A percentile compares a stretch with the other conserved stretches of the same genome.
These are phyloP conservation scores for Apotomis betuletana DNA, from an alignment of 2,888 invertebrate genomes.

Conservation along the genomic window DNA sequence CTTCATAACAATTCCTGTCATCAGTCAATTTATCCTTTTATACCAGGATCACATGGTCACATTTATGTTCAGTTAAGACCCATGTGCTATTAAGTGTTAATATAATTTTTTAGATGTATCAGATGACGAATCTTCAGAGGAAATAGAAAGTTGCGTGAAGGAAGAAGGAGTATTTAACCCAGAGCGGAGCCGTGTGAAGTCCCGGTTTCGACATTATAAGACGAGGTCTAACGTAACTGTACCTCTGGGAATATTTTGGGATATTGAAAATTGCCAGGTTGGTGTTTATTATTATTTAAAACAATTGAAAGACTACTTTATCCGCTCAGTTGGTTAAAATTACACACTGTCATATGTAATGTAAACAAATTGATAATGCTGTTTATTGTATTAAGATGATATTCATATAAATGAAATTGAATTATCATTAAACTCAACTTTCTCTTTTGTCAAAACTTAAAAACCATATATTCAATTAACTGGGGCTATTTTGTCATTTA, in stretches of 20 bases:
- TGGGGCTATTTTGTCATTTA: no score
- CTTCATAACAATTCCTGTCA: neutral
- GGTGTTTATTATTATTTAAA: constrained; percentile 40
- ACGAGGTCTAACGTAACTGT: constrained; percentile 58
- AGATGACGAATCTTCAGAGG: constrained; percentile 74
- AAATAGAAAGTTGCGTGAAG: constrained; percentile 57
- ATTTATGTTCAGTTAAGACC: neutral
- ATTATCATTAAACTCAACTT: no score
- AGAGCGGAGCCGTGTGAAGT: constrained; percentile 69
- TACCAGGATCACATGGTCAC: neutral
- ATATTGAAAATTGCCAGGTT: constrained; percentile 95
- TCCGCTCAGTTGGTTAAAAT: neutral
- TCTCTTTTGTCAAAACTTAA: no score
- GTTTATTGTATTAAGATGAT: no score
- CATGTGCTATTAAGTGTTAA: constrained; percentile 24
- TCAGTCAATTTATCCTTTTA: neutral
- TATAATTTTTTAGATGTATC: constrained; percentile 64
- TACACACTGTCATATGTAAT: neutral
- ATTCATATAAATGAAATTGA: neutral
- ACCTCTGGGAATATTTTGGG: constrained; percentile 96
- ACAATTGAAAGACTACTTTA: neutral
- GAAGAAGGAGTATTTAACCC: constrained; percentile 63
- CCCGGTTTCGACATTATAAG: constrained; percentile 73
- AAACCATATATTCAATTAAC: no score
- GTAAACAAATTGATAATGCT: no score